Conservation (phyloP, 2,888 invertebrate genomes). For the Pheosia gnoma region DNA sequence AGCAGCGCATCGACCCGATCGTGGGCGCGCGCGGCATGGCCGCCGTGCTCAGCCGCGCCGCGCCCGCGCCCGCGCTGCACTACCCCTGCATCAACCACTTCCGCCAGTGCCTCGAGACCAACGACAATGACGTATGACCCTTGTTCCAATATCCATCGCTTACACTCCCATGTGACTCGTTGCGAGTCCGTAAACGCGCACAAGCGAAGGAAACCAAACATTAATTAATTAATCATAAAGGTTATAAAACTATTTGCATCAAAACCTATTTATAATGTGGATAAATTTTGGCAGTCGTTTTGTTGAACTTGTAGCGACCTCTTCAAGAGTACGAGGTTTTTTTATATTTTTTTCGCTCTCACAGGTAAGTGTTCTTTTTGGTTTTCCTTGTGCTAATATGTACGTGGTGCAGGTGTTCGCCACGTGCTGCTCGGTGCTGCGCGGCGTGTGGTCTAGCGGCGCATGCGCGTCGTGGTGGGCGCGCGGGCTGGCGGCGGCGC, state of each 20-base stretch:
- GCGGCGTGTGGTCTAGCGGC: constrained; percentile 61
- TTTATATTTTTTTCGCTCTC: no score
- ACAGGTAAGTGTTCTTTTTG: no score
- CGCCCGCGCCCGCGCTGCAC: constrained; percentile 92
- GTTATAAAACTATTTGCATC: no score
- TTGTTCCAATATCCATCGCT: neutral
- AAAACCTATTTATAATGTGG: no score
- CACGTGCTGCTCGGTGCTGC: constrained; percentile 66
- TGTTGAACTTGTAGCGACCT: no score
- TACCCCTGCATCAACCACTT: constrained; percentile 97
- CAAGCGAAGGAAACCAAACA: no score
- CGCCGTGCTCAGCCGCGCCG: constrained; percentile 93
- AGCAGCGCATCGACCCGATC: constrained; percentile 92
- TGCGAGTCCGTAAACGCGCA: no score
- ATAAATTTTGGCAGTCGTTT: no score
- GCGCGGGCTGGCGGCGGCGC: constrained; percentile 67
- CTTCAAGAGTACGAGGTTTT: no score
- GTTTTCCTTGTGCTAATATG: no score
- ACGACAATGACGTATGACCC: constrained; percentile 64
- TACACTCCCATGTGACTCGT: no score
- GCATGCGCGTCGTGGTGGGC: constrained; percentile 70
- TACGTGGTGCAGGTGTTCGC: constrained; percentile 61
- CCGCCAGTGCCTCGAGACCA: constrained; percentile 88
- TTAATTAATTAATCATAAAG: no score
- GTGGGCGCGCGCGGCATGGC: constrained; percentile 95